Evolutionary conservation across 2,888 invertebrate genomes (phyloP).

Genomic region (Chouioia cunea): DNA sequence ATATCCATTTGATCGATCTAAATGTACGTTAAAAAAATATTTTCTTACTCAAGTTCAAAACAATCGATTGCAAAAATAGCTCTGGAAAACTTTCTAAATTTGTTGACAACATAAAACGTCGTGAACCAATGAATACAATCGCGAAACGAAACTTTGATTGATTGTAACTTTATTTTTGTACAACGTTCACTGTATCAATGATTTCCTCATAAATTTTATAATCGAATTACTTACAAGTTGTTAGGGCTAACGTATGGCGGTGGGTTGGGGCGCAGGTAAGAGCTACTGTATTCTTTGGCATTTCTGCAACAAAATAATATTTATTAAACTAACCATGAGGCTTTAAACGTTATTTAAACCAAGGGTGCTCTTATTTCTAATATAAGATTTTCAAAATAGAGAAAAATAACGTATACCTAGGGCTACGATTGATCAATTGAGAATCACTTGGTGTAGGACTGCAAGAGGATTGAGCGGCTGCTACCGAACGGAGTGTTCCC

Average conservation of each 20-base stretch:
- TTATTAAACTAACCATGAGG: too few species aligned
- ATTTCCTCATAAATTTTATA: too few species aligned
- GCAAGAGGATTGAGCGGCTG: slow-evolving; percentile 66
- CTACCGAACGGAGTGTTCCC: slow-evolving; percentile 74
- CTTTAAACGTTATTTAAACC: too few species aligned
- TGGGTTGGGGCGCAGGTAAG: slow-evolving; percentile 71
- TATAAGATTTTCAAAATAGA: neutral
- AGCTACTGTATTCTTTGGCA: slow-evolving; percentile 61
- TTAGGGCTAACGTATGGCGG: slow-evolving; percentile 73
- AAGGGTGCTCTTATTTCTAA: too few species aligned
- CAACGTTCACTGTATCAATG: too few species aligned
- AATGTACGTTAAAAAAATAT: too few species aligned
- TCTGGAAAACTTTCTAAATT: too few species aligned
- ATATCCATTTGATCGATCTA: neutral
- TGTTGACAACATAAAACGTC: neutral
- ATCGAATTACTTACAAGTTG: slow-evolving; percentile 66
- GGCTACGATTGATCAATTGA: slow-evolving; percentile 56
- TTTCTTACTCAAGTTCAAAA: too few species aligned
- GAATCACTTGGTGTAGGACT: slow-evolving; percentile 59
- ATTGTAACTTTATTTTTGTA: too few species aligned
- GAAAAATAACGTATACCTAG: slow-evolving; percentile 54
- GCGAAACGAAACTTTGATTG: neutral
- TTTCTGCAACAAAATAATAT: slow-evolving; percentile 50
- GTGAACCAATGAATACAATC: neutral
- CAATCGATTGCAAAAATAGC: too few species aligned